Base-by-base conservation (phyloP, 2,797 vertebrate genomes). In the Cuniculus paca region DNA sequence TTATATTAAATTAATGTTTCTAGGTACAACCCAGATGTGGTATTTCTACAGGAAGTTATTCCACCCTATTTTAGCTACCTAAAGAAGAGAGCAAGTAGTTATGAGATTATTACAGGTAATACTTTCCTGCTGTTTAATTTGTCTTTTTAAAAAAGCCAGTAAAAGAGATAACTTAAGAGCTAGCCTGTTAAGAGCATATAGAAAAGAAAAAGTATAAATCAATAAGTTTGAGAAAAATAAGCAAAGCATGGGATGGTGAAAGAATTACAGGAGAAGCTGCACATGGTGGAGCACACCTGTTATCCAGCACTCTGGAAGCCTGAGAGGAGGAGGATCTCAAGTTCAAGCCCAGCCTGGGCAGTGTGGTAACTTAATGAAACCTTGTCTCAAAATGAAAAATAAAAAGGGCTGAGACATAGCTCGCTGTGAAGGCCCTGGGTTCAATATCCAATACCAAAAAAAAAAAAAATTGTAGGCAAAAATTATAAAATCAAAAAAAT, bases 11-110 rank as follows among this genome's bases (percentile, higher is more conserved):
- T n/a, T 93, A 65, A 6, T 97, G 58, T 97, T 98, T 75, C 36
- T 95, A 99, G 99, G 97, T 99, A 99, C 95, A 99, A 86, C 74
- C 99, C 99, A 10, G 99, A 99, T 70, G 99, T 99, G 45, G 98
- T 99, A 81, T 99, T 99, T 98, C 99, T 99, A 31, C 99, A 99
- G 97, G 99, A 99, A 95, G 99, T 99, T 48, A 98, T 99, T 93
- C 99, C 99, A 20, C 98, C 98, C 0, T 99, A 99, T 63, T 97
- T 99, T 45, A 97, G 97, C 94, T 99, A 99, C 96, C 97, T 99
- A 45, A 99, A 99, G 98, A 99, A 99, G 98, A 99, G 98, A 95
- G 99, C 99, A 8, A 97, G 98, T 88, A 99, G 97, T 98, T 99
- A 99, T 94, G 98, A 98, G 48, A 97, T 99, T 93, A 98, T 99